Evolutionary conservation across 37 sponge, comb jelly and placozoan genomes (phyloP), one percentile per base, ranked within the genome.

Genomic region (Amphimedon queenslandica): DNA sequence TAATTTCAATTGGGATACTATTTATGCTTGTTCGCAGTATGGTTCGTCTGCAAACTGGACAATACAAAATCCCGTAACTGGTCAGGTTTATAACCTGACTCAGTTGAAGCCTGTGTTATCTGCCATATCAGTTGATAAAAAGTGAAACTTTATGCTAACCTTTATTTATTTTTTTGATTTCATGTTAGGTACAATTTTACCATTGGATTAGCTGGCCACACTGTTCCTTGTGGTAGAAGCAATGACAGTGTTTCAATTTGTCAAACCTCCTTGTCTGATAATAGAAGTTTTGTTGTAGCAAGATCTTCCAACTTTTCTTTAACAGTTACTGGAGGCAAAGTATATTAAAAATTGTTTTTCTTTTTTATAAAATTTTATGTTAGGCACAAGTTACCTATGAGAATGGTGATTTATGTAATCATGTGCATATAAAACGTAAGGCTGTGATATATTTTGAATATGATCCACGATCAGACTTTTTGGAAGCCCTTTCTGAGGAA

Each of bases 21-120:
- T 71, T 43, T 84, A 84, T 43, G 84, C 84, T 65, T 84, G 84
- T 61, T 67, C 84, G 13, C 66, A 64, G 3, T 53, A 71, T 35
- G 33, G 40, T 37, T 57, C 51, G 51, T 36, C n/a, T 21, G 36
- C 58, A 68, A 35, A 34, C 31, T 77, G 78, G 78, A 55, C 63
- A 29, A 47, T 84, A 57, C 29, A 23, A 16, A 64, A 84, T 41
- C 73, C 67, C 2, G 57, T 66, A 4, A 84, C 84, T 1, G 55
- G 51, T 53, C 64, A 65, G 0, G 40, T 64, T 31, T 71, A 71
- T 39, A 37, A 84, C 78, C 78, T 84, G 31, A 53, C 66, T 36
- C 13, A 60, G 4, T 63, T 83, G 23, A 71, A 35, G 10, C 32
- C 66, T 29, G 34, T 4, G 8, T 40, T 81, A 25, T 43, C 38